phyloP scores from a whole-genome alignment of 37 sponge, comb jelly and placozoan species.

The Hormiphora californensis region DNA sequence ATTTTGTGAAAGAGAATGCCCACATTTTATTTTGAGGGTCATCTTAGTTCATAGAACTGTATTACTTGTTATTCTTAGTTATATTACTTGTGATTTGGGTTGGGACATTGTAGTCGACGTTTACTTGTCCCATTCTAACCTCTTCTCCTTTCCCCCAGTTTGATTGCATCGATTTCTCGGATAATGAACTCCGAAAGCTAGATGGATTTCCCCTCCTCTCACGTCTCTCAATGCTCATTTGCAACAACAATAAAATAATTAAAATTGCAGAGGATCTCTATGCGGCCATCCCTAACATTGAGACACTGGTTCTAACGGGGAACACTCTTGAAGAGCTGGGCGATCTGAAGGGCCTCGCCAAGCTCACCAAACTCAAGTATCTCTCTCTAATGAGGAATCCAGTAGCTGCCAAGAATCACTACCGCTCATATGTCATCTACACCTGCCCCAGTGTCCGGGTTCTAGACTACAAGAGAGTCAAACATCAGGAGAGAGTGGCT shows the following conservation, averaged over 20 bases:
- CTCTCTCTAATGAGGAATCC: conserved; percentile 72
- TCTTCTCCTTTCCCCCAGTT: conserved; percentile 70
- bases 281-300: conserved; percentile 64
- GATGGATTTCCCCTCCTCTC: conserved; percentile 89
- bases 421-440: conserved; percentile 77
- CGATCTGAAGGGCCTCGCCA: conserved; percentile 12
- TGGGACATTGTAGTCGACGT: too few relatives aligned
- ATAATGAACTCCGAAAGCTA: conserved; percentile 87
- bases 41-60: too few relatives aligned
- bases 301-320: conserved; percentile 75
- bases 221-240: conserved; percentile 70
- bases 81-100: too few relatives aligned
- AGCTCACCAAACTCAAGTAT: conserved; percentile 28
- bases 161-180: conserved; percentile 93
- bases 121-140: neutral
- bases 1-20: neutral
- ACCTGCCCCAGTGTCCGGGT: conserved; percentile 75
- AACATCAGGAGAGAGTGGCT: conserved; percentile 71
- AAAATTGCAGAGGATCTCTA: conserved; percentile 76
- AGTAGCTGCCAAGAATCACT: conserved; percentile 73
- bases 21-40: too few relatives aligned
- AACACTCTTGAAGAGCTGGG: conserved; percentile 79
- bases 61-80: too few relatives aligned
- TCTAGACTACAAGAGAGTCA: conserved; percentile 80
- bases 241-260: conserved; percentile 85